phyloP scores from a whole-genome alignment of 53 echinoderm and acorn worm species.

The Zoroaster sp. region DNA sequence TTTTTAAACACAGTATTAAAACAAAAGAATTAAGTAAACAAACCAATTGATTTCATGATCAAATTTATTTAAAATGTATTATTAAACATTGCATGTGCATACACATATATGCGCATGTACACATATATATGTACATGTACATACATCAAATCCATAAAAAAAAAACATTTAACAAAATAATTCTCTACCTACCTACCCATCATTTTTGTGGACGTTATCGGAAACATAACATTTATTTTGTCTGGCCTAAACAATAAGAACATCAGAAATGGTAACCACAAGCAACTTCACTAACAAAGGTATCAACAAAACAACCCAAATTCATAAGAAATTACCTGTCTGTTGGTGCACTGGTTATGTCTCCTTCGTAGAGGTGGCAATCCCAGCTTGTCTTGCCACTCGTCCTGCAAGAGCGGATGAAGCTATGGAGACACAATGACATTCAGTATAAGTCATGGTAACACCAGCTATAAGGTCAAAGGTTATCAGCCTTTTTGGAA shows the following conservation, averaged over 20 bases:
- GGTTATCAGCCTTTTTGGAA: not conserved
- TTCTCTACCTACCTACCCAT: not conserved
- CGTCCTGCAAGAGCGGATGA: conserved; percentile 44
- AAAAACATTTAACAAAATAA: not conserved
- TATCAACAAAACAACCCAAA: not conserved
- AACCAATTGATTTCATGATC: too few relatives aligned
- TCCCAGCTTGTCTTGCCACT: conserved; percentile 22
- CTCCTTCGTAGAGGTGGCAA: conserved; percentile 11
- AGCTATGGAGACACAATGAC: not conserved
- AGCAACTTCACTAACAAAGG: not conserved
- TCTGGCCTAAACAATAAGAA: too few relatives aligned
- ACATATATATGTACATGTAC: too few relatives aligned
- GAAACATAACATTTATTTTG: not conserved
- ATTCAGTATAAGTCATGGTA: not conserved
- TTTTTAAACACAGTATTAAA: too few relatives aligned
- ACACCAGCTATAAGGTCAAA: not conserved
- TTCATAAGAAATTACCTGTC: not conserved
- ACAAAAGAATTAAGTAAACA: too few relatives aligned
- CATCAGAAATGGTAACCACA: too few relatives aligned
- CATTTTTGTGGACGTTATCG: not conserved
- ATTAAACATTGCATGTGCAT: too few relatives aligned
- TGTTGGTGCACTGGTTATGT: not conserved
- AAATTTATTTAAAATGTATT: too few relatives aligned
- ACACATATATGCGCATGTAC: too few relatives aligned
- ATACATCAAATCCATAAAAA: not conserved